Evolutionary conservation across 2,888 invertebrate genomes (phyloP), one percentile per base, ranked within the genome.

Genomic region (Hydrotaea cyrtoneurina): DNA sequence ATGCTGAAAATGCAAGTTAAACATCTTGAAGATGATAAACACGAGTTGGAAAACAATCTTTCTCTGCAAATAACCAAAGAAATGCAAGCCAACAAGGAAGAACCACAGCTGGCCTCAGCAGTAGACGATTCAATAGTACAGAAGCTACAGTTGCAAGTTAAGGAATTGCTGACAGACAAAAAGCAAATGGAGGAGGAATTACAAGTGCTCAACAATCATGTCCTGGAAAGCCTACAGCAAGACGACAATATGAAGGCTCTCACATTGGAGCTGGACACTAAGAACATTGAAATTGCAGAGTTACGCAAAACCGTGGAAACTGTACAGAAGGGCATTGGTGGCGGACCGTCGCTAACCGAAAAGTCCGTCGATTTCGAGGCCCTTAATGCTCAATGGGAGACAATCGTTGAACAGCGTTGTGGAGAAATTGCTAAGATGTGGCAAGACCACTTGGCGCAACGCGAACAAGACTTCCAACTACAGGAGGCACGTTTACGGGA

Each of bases 381-480:
- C 3, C 80, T 93, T 10, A 90, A 91, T 55, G 89, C 90, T 43
- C 91, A 93, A 74, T 93, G 93, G 93, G 91, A 94, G 55, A 92
- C 93, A 82, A 93, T 94, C 80, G 93, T 95, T 36, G 95, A 95
- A 88, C 95, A 95, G 90, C 93, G 95, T 86, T 95, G 95, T 75
- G 93, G 93, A 87, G 95, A 95, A 92, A 94, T 96, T 80, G 95
- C 95, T 11, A 94, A 94, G 91, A 93, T 95, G 88, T 95, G 95
- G 95, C 95, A 95, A 88, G 93, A 94, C 86, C 95, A 96, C 91
- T 90, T 95, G 80, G 93, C 94, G n/a, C 93, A 94, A 87, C 93
- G 94, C 57, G 95, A 95, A 92, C 92, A 91, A 11, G 95, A 95
- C 87, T 95, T 95, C 88, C 92, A 93, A 82, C 92, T 93, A 86